Evolutionary conservation across 1,140 invertebrate genomes (phyloP), one percentile per base, ranked within the genome.

Genomic region (Scylla paramamosain): DNA sequence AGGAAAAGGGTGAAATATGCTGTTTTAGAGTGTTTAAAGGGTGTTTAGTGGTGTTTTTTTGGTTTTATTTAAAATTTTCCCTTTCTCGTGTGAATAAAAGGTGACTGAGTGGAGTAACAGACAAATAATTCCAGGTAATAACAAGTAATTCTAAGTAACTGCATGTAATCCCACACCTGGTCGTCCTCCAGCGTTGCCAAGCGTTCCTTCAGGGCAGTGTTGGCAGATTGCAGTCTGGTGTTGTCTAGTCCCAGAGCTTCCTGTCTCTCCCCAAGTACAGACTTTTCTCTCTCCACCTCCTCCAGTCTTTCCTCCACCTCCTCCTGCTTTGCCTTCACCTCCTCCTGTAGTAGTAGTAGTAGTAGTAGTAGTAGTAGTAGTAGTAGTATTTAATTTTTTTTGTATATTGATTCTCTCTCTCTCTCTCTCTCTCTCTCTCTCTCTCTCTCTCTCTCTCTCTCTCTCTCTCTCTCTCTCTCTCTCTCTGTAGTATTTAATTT

Each of bases 201-300:
- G 10, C 31, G 87, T 39, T 94, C 86, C 86, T 94, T 93, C 20
- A 93, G 48, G 83, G 86, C 83, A 29, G 31, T 29, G 25, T 87
- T 93, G 1, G 82, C 67, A 32, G 82, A 82, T n/a, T 93, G 86
- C 20, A 93, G 48, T n/a, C 88, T 83, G 14, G 86, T 45, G 39
- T 93, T 93, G 82, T 93, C 92, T 14, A 87, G 92, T 28, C 52
- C 59, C 16, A 93, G 46, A 29, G 88, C 93, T 0, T 16, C 32
- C 48, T 88, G 45, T 2, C 93, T 84, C 67, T 94, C 93, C 32
- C 67, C 52, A n/a, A 88, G 46, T 10, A 88, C 88, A 0, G 28
- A 39, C 52, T 88, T 89, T 29, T 94, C 83, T 39, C 88, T 84
- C 39, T 94, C 93, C 7, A 32, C 86, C 25, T 4, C 52, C 0